phyloP scores from a whole-genome alignment of 1,140 invertebrate genomes.

The Drosophila lowei region DNA sequence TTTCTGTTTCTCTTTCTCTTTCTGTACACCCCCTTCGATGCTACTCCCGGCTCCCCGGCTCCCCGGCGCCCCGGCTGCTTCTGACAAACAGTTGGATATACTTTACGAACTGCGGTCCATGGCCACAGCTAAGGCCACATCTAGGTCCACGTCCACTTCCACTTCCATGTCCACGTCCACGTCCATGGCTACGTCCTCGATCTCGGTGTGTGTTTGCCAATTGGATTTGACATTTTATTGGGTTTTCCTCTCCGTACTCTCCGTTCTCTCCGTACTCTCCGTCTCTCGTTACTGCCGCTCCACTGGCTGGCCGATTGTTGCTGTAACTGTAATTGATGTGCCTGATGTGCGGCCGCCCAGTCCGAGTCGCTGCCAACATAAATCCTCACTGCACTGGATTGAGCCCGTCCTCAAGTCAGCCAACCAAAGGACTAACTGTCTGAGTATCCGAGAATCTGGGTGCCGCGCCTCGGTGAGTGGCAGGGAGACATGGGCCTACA shows the following conservation, averaged over 20 bases:
- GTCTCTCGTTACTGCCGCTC: constrained; percentile 73
- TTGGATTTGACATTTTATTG: constrained; percentile 82
- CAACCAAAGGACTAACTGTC: constrained; percentile 1
- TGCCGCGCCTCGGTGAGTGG: background rate
- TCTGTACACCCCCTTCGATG: constrained; percentile 5
- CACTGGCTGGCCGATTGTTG: constrained; percentile 50
- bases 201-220: constrained; percentile 67
- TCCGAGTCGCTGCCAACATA: constrained; percentile 65
- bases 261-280: background rate
- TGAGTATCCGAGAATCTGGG: too few species aligned
- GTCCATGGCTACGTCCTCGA: constrained; percentile 25
- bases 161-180: constrained; percentile 6
- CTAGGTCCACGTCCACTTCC: constrained; percentile 8
- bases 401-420: constrained; percentile 1
- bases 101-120: constrained; percentile 59
- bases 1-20: constrained; percentile 1
- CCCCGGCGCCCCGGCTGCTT: constrained; percentile 7
- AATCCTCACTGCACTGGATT: constrained; percentile 53
- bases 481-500: background rate
- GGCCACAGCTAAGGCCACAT: constrained; percentile 35
- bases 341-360: constrained; percentile 58
- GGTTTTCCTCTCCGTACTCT: constrained; percentile 53
- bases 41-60: constrained; percentile 11
- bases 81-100: constrained; percentile 76
- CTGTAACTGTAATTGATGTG: constrained; percentile 64